phyloP scores from a whole-genome alignment of 2,113 vertebrate species.

The Drymodes brunneopygia region DNA sequence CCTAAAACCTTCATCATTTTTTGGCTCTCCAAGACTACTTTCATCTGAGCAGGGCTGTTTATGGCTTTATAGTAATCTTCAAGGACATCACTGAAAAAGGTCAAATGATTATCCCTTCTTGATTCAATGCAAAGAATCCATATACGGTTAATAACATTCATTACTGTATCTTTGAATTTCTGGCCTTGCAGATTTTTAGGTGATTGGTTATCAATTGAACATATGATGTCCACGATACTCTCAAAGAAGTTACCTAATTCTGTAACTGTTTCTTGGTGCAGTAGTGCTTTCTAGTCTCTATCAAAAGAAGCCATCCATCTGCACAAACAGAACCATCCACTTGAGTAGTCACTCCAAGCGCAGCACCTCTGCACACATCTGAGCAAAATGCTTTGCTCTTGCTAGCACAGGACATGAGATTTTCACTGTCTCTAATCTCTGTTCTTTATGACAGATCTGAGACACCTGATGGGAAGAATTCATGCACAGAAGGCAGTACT shows the following conservation, averaged over 20 bases:
- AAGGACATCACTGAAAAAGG: background rate
- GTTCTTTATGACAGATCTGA: background rate
- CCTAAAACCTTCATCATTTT: background rate
- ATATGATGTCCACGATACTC: background rate
- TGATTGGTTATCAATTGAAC: background rate
- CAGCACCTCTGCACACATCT: background rate
- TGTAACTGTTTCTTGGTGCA: background rate
- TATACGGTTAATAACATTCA: background rate
- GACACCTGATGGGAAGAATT: background rate
- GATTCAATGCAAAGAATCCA: background rate
- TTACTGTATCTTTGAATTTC: background rate
- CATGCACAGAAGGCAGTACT: background rate
- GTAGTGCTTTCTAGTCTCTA: background rate
- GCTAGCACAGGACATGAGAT: background rate
- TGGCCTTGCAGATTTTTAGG: background rate
- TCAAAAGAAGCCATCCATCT: background rate
- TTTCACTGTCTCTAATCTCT: background rate
- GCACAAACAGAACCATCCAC: background rate
- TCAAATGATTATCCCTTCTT: background rate
- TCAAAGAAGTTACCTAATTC: background rate
- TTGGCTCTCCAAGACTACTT: background rate
- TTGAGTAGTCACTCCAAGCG: background rate
- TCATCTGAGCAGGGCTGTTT: background rate
- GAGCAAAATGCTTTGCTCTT: background rate
- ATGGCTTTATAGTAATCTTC: background rate